A percentile compares a stretch with the other conserved stretches of the same genome.
Evolutionary conservation across 2,888 invertebrate species (phyloP).

Genomic region (Pantelozetes paolii): DNA sequence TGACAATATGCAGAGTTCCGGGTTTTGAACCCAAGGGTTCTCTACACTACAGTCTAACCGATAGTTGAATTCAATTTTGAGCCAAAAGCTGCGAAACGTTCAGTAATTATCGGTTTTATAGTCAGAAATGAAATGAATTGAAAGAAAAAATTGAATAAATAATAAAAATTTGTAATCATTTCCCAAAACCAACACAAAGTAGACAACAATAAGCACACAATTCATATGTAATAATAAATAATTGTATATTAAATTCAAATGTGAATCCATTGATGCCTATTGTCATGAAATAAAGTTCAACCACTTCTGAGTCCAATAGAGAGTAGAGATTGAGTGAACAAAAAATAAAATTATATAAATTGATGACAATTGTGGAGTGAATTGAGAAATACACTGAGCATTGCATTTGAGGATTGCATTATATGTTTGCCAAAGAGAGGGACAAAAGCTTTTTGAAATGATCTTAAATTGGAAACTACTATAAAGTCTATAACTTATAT

Average conservation of each 20-base stretch:
- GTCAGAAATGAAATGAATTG: not conserved
- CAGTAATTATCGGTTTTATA: conserved; percentile 14
- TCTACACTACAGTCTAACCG: not conserved
- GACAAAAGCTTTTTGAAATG: conserved; percentile 5
- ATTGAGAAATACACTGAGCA: no score
- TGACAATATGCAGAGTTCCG: conserved; percentile 18
- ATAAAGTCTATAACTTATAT: conserved; percentile 3
- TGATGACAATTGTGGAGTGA: conserved; percentile 36
- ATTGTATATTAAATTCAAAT: conserved; percentile 31
- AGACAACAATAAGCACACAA: conserved; percentile 6
- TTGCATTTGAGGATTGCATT: conserved; percentile 15
- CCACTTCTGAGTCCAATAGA: not conserved
- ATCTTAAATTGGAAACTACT: conserved; percentile 13
- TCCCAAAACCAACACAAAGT: conserved; percentile 10
- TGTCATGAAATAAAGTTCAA: conserved; percentile 25
- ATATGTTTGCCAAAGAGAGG: conserved; percentile 20
- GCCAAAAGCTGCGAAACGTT: conserved; percentile 19
- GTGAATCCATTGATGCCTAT: conserved; percentile 22
- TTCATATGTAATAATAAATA: conserved; percentile 14
- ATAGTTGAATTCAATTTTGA: conserved; percentile 19
- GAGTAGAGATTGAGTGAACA: not conserved
- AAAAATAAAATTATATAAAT: conserved; percentile 21
- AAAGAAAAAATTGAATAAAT: not conserved
- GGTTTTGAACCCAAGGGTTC: conserved; percentile 14
- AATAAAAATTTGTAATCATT: conserved; percentile 24